phyloP scores from a whole-genome alignment of 2,888 invertebrate genomes.

The Caenorhabditis imperialis region DNA sequence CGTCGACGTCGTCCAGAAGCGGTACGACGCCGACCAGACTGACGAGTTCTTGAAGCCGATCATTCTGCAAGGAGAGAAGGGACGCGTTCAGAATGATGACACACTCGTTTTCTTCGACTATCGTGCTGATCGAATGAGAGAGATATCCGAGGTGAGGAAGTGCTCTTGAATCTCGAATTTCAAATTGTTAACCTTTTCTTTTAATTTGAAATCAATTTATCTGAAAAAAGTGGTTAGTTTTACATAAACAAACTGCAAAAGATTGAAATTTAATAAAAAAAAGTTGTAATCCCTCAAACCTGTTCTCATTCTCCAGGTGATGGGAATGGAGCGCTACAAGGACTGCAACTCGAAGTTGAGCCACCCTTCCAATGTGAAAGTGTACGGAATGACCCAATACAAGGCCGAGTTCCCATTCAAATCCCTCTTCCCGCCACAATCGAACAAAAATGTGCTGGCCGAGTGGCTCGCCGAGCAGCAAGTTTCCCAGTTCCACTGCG shows the following conservation, averaged over 20 bases:
- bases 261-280: too few relatives aligned
- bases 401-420: conserved; percentile 79
- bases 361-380: conserved; percentile 68
- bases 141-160: conserved; percentile 79
- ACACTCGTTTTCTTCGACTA: conserved; percentile 80
- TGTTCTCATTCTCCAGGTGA: conserved; percentile 42
- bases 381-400: conserved; percentile 80
- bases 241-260: too few relatives aligned
- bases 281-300: too few relatives aligned
- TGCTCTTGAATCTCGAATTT: too few relatives aligned
- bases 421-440: conserved; percentile 79
- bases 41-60: conserved; percentile 80
- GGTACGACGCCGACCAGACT: conserved; percentile 79
- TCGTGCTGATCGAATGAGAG: conserved; percentile 80
- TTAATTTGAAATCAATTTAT: too few relatives aligned
- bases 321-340: conserved; percentile 75
- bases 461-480: conserved; percentile 79
- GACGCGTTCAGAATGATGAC: conserved; percentile 77
- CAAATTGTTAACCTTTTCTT: too few relatives aligned
- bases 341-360: conserved; percentile 67
- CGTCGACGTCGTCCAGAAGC: conserved; percentile 72
- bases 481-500: conserved; percentile 79
- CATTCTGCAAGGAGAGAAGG: conserved; percentile 60
- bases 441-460: conserved; percentile 79
- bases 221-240: too few relatives aligned